Conservation (phyloP, 2,113 vertebrate species). For the Mobula birostris region DNA sequence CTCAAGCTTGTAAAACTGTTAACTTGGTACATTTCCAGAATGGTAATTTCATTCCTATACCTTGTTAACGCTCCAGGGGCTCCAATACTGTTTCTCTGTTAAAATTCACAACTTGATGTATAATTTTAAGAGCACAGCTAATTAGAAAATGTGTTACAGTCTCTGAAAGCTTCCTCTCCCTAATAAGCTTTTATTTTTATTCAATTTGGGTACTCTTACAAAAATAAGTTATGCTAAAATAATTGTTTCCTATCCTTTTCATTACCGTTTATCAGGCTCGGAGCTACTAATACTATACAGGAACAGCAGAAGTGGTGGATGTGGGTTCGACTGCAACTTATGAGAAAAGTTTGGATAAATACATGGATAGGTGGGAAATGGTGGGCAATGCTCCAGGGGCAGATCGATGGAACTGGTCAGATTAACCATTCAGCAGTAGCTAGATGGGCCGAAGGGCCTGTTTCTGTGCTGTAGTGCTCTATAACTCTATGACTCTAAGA, state of each 20-base stretch:
- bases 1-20: neutral
- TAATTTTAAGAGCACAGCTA: slow-evolving; percentile 1
- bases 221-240: neutral
- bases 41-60: neutral
- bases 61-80: neutral
- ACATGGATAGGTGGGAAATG: no score
- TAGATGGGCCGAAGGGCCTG: no score
- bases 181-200: neutral
- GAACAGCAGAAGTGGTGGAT: no score
- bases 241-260: neutral
- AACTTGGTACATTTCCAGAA: neutral
- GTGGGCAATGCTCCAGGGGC: no score
- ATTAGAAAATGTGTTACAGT: slow-evolving; percentile 10
- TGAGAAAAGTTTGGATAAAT: no score
- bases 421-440: no score
- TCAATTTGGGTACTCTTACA: neutral
- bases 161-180: neutral
- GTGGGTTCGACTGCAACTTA: no score
- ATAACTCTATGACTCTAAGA: no score
- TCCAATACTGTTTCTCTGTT: neutral
- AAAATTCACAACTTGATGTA: slow-evolving; percentile 3
- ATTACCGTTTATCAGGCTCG: neutral
- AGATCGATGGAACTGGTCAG: no score
- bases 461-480: no score
- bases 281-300: neutral